phyloP scores from a whole-genome alignment of 2,888 invertebrate genomes.

The Steinernema carpocapsae region DNA sequence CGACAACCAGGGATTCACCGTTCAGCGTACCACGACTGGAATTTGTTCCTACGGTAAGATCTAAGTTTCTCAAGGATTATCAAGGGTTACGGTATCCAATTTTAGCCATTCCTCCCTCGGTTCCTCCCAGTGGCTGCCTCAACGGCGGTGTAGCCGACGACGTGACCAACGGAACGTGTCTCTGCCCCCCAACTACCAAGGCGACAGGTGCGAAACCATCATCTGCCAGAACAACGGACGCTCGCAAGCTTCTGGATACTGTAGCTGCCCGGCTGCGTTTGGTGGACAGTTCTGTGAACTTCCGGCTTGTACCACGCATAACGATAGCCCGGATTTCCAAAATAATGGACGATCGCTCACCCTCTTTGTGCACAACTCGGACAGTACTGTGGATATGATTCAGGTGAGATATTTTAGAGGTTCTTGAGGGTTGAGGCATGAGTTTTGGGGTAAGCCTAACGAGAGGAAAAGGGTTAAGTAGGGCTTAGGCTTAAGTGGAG shows the following conservation, averaged over 20 bases:
- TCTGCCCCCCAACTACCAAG: slow-evolving; percentile 47
- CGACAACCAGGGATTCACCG: slow-evolving; percentile 33
- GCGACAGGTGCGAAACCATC: slow-evolving; percentile 41
- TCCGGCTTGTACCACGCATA: slow-evolving; percentile 14
- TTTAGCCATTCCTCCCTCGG: slow-evolving; percentile 23
- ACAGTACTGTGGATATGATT: background rate
- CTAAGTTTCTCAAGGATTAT: background rate
- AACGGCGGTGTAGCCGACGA: slow-evolving; percentile 37
- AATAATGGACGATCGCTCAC: slow-evolving; percentile 31
- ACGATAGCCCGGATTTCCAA: slow-evolving; percentile 16
- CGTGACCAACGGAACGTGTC: slow-evolving; percentile 33
- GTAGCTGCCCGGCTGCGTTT: slow-evolving; percentile 34
- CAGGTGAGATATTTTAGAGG: background rate
- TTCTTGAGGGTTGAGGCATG: background rate
- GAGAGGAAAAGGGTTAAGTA: too few species aligned
- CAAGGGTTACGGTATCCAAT: background rate
- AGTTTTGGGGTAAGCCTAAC: too few species aligned
- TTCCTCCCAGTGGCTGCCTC: slow-evolving; percentile 36
- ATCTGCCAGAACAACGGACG: slow-evolving; percentile 35
- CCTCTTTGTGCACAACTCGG: slow-evolving; percentile 37
- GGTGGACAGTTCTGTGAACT: slow-evolving; percentile 30
- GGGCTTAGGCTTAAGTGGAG: too few species aligned
- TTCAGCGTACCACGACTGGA: slow-evolving; percentile 35
- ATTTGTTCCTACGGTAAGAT: slow-evolving; percentile 25
- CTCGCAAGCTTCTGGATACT: slow-evolving; percentile 19